phyloP scores from a whole-genome alignment of 2,888 invertebrate species.

The Dryocosmus kuriphilus region DNA sequence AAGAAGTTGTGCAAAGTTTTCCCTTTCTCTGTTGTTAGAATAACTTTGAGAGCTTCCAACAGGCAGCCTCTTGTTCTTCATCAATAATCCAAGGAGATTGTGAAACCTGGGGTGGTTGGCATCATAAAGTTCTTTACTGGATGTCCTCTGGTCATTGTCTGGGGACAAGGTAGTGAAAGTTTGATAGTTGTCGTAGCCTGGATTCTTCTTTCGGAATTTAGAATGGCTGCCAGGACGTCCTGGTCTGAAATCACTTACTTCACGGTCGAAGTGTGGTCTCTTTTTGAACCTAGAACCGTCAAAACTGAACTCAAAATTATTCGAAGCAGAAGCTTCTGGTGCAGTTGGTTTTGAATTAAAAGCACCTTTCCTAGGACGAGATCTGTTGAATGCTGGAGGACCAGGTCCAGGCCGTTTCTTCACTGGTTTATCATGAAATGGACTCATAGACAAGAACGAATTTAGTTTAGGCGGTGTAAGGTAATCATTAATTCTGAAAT shows the following conservation, averaged over 20 bases:
- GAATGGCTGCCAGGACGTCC: conserved; percentile 47
- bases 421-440: conserved; percentile 65
- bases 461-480: conserved; percentile 70
- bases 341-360: conserved; percentile 52
- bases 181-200: conserved; percentile 58
- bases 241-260: conserved; percentile 42
- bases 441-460: conserved; percentile 66
- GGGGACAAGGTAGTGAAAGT: conserved; percentile 63
- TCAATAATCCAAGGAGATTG: conserved; percentile 71
- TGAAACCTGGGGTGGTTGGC: conserved; percentile 72
- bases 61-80: conserved; percentile 74
- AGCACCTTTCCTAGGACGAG: conserved; percentile 52
- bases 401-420: conserved; percentile 65
- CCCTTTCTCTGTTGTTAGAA: conserved; percentile 54
- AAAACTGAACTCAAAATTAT: conserved; percentile 53
- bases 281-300: neutral
- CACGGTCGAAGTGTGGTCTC: conserved; percentile 48
- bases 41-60: conserved; percentile 58
- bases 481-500: conserved; percentile 63
- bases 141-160: conserved; percentile 50
- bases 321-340: conserved; percentile 61
- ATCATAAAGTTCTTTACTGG: conserved; percentile 61
- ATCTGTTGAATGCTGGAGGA: conserved; percentile 56
- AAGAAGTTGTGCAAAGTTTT: conserved; percentile 61
- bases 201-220: conserved; percentile 54